Percentiles rank a stretch among this genome's conserved stretches.
These are phyloP conservation scores for Ochropleura leucogaster DNA, from an alignment of 2,888 invertebrate genomes.

Conservation along the genomic window DNA sequence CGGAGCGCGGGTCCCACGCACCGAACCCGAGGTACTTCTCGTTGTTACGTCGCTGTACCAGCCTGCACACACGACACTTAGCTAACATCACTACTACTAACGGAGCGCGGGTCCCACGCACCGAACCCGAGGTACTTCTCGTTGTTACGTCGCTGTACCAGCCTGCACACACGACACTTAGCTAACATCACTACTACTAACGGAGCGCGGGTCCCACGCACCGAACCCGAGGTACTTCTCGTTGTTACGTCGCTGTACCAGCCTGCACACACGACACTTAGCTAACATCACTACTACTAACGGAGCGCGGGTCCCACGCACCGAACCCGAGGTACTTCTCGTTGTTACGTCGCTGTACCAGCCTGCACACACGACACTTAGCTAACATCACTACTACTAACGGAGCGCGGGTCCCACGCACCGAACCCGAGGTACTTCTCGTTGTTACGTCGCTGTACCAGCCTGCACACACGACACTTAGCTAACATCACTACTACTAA, in stretches of 20 bases:
- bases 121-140: conserved; percentile 98
- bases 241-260: conserved; percentile 94
- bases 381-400: too few relatives aligned
- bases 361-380: conserved; percentile 77
- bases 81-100: too few relatives aligned
- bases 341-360: conserved; percentile 94
- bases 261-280: conserved; percentile 77
- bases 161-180: conserved; percentile 77
- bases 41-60: conserved; percentile 94
- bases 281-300: too few relatives aligned
- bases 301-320: conserved; percentile 93
- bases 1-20: conserved; percentile 93
- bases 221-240: conserved; percentile 98
- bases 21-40: conserved; percentile 98
- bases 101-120: conserved; percentile 93
- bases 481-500: too few relatives aligned
- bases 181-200: too few relatives aligned
- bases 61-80: conserved; percentile 77
- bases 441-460: conserved; percentile 94
- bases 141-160: conserved; percentile 94
- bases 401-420: conserved; percentile 93
- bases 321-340: conserved; percentile 98
- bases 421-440: conserved; percentile 98
- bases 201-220: conserved; percentile 93
- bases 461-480: conserved; percentile 77